phyloP scores from a whole-genome alignment of 2,888 invertebrate genomes.

The Macropis europaea region DNA sequence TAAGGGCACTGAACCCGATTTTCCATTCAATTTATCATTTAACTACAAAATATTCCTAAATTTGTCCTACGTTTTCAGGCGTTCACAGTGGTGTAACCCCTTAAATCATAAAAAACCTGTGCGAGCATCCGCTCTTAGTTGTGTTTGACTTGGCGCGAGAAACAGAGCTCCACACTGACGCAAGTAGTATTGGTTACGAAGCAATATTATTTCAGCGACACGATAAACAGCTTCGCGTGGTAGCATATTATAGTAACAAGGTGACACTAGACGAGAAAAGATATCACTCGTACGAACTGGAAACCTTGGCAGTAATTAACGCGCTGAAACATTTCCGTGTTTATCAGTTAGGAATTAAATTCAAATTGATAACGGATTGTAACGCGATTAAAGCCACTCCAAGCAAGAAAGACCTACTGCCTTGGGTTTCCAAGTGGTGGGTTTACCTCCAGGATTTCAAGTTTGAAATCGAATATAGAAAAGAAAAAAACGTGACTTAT shows the following conservation, averaged over 20 bases:
- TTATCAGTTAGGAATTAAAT: not conserved
- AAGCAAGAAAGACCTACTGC: not conserved
- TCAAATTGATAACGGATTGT: not conserved
- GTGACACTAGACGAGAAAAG: not conserved
- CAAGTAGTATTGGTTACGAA: not conserved
- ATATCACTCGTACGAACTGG: conserved; percentile 4
- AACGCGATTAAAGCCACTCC: not conserved
- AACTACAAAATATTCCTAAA: too few species aligned
- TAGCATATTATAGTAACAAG: not conserved
- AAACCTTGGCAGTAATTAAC: not conserved
- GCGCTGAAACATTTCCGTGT: not conserved
- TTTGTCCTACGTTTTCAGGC: too few species aligned
- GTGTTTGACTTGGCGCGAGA: not conserved
- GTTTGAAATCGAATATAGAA: not conserved
- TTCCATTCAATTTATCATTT: too few species aligned
- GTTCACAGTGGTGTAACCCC: too few species aligned
- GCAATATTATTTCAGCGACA: not conserved
- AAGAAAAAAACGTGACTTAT: not conserved
- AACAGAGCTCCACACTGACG: not conserved
- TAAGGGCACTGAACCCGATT: too few species aligned
- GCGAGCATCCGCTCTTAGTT: too few species aligned
- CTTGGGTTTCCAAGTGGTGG: not conserved
- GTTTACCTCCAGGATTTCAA: not conserved
- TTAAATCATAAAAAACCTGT: too few species aligned
- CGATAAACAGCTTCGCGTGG: not conserved